Base-by-base conservation (phyloP, 2,797 vertebrate genomes). In the Mormyrus hasselquistii region DNA sequence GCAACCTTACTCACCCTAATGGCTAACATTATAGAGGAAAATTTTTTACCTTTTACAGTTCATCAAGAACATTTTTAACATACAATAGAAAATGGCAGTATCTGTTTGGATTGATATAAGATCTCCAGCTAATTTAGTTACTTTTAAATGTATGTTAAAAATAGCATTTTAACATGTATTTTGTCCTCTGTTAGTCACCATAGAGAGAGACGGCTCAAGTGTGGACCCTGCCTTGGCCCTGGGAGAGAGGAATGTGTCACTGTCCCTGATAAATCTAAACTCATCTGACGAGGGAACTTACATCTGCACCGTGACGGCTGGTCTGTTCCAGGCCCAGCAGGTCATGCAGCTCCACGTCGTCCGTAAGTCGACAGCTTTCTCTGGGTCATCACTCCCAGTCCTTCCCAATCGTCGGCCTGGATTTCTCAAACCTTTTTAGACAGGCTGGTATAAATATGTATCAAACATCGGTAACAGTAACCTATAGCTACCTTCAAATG, bases 201-300 rank as follows among this genome's bases (percentile, higher is more conserved):
- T 89, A 47, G 93, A 93, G 41, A 92, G 95, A 76, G 89, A 34
- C 0, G 94, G 91, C 29, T 92, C 94, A 0, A 94, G 92, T n/a
- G 88, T 97, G 89, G 92, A 95, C 59, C 87, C 92, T 0, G 52
- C 59, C 4, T 90, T 90, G 88, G 90, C 96, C 10, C 91, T 93
- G 2, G 2, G 9, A 9, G 94, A 94, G 0, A 95, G 96, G 12
- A 92, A 97, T 0, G 95, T 94, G 34, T 96, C 96, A 0, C 86
- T 98, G 89, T 93, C 86, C 22, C 92, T 98, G 73, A 92, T 89
- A 86, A 89, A 69, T 49, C 92, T 97, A 79, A 94, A 92, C n/a
- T 88, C 97, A 57, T 49, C 34, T 2, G 97, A 98, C 0, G 96
- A 96, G 90, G 97, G 97, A 10, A 92, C 93, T 0, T 97, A 97